A percentile compares a stretch with the other conserved stretches of the same genome.
Conservation (phyloP, 1,140 invertebrate species). For the Zaprionus davidi region DNA sequence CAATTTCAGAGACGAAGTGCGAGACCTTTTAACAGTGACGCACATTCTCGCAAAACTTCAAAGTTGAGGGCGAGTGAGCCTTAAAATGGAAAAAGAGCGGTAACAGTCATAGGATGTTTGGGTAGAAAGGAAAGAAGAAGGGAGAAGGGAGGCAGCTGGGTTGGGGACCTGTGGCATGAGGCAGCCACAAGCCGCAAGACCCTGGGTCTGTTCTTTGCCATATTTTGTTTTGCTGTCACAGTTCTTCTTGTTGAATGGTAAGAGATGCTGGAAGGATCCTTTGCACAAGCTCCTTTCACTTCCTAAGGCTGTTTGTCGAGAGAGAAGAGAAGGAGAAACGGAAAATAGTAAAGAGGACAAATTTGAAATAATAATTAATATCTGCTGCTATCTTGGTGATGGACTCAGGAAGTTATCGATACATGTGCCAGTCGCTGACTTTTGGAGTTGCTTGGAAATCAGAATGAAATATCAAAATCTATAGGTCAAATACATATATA, state of each 20-base stretch:
- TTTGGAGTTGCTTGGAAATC: background rate
- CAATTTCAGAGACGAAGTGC: constrained; percentile 49
- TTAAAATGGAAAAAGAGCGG: constrained; percentile 40
- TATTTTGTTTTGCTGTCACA: constrained; percentile 53
- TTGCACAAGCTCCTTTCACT: background rate
- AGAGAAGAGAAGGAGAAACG: too few species aligned
- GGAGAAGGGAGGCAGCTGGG: background rate
- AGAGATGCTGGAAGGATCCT: background rate
- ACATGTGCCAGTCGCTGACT: background rate
- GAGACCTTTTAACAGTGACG: constrained; percentile 54
- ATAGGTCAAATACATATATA: too few species aligned
- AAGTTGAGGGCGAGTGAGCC: constrained; percentile 37
- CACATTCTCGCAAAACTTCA: constrained; percentile 48
- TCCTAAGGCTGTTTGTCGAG: background rate
- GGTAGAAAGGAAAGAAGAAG: background rate
- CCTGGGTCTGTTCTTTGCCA: constrained; percentile 47
- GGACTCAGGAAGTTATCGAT: background rate
- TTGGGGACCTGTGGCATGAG: background rate
- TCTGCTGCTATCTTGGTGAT: background rate
- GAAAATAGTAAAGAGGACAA: background rate
- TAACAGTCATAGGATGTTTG: constrained; percentile 21
- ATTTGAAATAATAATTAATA: background rate
- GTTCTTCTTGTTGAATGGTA: constrained; percentile 9
- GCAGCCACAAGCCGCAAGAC: constrained; percentile 72
- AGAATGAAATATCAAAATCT: too few species aligned